phyloP scores from a whole-genome alignment of 1,140 invertebrate genomes.

The Schlechtendalia chinensis region DNA sequence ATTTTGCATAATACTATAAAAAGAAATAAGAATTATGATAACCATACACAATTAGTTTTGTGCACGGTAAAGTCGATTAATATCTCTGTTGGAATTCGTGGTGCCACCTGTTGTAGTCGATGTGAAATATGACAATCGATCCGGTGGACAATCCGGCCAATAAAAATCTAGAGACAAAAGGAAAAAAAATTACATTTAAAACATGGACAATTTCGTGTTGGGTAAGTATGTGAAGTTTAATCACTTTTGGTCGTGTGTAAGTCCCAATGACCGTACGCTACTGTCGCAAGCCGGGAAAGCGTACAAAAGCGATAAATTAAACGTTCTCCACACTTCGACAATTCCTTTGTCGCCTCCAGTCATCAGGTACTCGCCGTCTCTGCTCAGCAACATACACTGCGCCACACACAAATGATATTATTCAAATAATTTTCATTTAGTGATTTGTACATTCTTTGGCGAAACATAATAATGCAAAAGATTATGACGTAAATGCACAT shows the following conservation, averaged over 20 bases:
- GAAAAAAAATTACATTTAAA: conserved; percentile 3
- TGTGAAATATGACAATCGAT: conserved; percentile 97
- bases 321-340: conserved; percentile 96
- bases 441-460: too few species aligned
- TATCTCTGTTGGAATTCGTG: conserved; percentile 95
- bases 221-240: too few species aligned
- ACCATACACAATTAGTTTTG: neutral
- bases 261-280: conserved; percentile 84
- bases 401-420: conserved; percentile 54
- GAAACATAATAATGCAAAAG: too few species aligned
- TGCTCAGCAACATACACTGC: conserved; percentile 88
- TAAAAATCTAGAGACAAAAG: conserved; percentile 75
- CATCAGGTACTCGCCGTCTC: conserved; percentile 97
- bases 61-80: conserved; percentile 56
- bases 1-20: neutral
- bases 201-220: too few species aligned
- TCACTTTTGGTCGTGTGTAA: conserved; percentile 97
- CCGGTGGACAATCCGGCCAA: conserved; percentile 94
- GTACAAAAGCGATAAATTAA: conserved; percentile 93
- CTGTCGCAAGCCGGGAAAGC: conserved; percentile 96
- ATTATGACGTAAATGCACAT: too few species aligned
- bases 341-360: conserved; percentile 94
- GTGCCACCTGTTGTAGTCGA: conserved; percentile 99
- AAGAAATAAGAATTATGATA: neutral
- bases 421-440: too few species aligned